Conservation (phyloP, 2,888 invertebrate species). For the Melikaiella ostensackeni region DNA sequence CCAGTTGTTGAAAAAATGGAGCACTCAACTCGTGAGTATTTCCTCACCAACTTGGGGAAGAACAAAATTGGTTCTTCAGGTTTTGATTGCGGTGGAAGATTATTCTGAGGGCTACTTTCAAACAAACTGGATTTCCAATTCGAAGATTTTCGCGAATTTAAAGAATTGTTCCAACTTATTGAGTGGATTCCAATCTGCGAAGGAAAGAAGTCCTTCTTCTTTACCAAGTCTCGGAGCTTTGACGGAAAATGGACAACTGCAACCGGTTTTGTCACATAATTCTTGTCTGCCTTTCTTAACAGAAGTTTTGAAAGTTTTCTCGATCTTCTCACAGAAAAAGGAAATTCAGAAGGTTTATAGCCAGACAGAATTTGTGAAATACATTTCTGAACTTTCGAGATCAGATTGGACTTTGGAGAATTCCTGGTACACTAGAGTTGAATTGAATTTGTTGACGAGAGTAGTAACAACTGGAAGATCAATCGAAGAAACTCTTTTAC, state of each 20-base stretch:
- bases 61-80: conserved; percentile 66
- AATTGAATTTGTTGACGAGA: conserved; percentile 64
- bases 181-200: conserved; percentile 72
- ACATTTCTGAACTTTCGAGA: conserved; percentile 62
- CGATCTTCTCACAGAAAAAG: conserved; percentile 46
- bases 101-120: conserved; percentile 54
- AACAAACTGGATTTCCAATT: conserved; percentile 59
- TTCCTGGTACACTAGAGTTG: conserved; percentile 72
- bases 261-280: conserved; percentile 76
- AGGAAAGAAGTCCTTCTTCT: conserved; percentile 76
- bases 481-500: background rate
- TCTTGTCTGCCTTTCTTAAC: conserved; percentile 78
- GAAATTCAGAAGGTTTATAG: conserved; percentile 60
- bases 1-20: conserved; percentile 70
- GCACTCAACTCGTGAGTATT: conserved; percentile 62
- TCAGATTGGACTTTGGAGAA: conserved; percentile 68
- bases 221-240: conserved; percentile 77
- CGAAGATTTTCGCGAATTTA: conserved; percentile 63
- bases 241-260: conserved; percentile 77
- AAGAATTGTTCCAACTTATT: conserved; percentile 79
- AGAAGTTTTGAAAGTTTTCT: conserved; percentile 60
- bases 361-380: conserved; percentile 62
- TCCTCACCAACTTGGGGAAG: conserved; percentile 65
- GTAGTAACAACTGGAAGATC: conserved; percentile 61
- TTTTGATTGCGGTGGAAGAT: conserved; percentile 60